These are phyloP conservation scores for Poeciliopsis prolifica DNA, from an alignment of 2,113 vertebrate genomes.

Conservation along the genomic window DNA sequence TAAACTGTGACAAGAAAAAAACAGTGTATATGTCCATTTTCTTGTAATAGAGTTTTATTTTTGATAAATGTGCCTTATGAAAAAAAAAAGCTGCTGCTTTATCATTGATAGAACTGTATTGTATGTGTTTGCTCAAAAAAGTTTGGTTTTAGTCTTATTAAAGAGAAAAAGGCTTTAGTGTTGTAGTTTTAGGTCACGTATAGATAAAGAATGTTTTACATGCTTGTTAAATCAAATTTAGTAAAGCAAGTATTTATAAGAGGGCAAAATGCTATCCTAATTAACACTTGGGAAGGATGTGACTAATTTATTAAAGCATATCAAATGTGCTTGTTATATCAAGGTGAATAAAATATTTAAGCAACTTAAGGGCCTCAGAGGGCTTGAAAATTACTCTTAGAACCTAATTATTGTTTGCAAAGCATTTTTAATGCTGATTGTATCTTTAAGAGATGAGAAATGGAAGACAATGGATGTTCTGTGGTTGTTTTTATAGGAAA, in stretches of 20 bases:
- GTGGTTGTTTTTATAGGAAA: too few species aligned
- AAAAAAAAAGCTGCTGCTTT: conserved; percentile 12
- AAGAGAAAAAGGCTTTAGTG: not conserved
- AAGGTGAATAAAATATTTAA: too few species aligned
- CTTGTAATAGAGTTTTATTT: conserved; percentile 27
- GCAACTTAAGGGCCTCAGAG: too few species aligned
- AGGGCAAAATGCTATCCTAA: too few species aligned
- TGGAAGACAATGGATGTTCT: too few species aligned
- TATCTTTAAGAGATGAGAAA: too few species aligned
- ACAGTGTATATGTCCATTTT: not conserved
- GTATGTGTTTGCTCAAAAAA: not conserved
- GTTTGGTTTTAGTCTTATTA: not conserved
- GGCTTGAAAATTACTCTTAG: too few species aligned
- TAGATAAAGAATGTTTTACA: not conserved
- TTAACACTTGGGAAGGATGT: not conserved
- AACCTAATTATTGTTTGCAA: too few species aligned
- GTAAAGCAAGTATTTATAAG: conserved; percentile 11
- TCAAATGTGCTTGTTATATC: too few species aligned
- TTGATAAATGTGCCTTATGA: conserved; percentile 59
- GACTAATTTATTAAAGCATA: not conserved
- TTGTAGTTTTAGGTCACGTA: not conserved
- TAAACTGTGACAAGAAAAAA: not conserved
- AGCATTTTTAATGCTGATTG: too few species aligned
- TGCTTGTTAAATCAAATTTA: not conserved
- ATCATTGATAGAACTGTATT: not conserved